These are phyloP conservation scores for Hephaestus fuliginosus DNA, from an alignment of 2,797 vertebrate genomes.

Conservation along the genomic window DNA sequence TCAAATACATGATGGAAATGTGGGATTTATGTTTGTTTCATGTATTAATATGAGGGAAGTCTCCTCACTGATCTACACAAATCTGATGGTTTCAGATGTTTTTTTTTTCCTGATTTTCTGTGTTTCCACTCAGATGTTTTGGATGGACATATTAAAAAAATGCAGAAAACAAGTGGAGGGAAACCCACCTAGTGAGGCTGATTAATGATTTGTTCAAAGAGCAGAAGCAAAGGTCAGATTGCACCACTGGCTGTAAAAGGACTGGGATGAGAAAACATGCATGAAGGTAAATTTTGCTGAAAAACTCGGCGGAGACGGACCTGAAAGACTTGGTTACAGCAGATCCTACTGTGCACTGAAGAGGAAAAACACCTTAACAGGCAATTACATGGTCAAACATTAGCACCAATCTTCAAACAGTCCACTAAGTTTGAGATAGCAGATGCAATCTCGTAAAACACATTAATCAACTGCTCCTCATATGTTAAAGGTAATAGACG, in stretches of 20 bases:
- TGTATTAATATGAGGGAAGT: no score
- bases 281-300: background rate
- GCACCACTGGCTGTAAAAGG: background rate
- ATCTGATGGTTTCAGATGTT: no score
- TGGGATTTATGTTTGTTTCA: no score
- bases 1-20: no score
- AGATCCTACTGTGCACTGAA: slow-evolving; percentile 3
- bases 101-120: no score
- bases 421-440: slow-evolving; percentile 39
- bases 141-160: no score
- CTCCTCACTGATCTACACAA: no score
- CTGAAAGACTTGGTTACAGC: background rate
- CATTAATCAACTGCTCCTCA: slow-evolving; percentile 75
- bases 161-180: no score
- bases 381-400: slow-evolving; percentile 58
- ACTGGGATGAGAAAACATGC: background rate
- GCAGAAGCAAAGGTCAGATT: slow-evolving; percentile 26
- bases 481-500: slow-evolving; percentile 89
- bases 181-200: background rate
- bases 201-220: slow-evolving; percentile 27
- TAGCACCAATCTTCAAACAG: slow-evolving; percentile 30
- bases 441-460: slow-evolving; percentile 35
- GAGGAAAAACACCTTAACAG: slow-evolving; percentile 30
- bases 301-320: background rate
- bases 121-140: no score